Evolutionary conservation across 2,113 vertebrate species (phyloP), one percentile per base, ranked within the genome.

Genomic region (Neodontobutis hainanensis): DNA sequence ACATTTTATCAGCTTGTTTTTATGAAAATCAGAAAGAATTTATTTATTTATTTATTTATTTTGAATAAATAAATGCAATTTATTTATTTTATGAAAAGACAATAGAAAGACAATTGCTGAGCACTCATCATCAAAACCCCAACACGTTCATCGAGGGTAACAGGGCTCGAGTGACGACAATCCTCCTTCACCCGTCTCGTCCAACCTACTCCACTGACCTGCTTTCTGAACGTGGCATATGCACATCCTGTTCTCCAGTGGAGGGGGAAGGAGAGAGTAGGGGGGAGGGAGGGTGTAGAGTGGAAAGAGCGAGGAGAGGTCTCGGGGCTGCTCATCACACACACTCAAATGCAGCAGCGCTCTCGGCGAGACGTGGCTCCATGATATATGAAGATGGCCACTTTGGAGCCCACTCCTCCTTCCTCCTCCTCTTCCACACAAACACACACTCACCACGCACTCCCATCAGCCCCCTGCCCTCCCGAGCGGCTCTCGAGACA

Each of bases 341-440:
- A 87, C 79, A 89, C 86, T 87, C 77, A 84, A 85, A 87, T 87
- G 81, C 80, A 88, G 85, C 88, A 89, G 87, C 76, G 87, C 89
- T 87, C 78, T 84, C 79, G 85, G 86, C 83, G 61, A 87, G 73
- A 61, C 85, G 73, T 68, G 73, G 79, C 80, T 84, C 80, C 78
- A 85, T 83, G 84, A 87, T 90, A 80, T 87, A 87, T 87, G 84
- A 86, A 86, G 86, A 86, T 86, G 85, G 79, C 85, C 84, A 80
- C 81, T 85, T 85, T 76, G 68, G 81, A 73, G 72, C 50, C 16
- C 5, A 67, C 40, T 60, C 46, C 79, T 49, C 63, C 61, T 51
- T 63, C 11, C 19, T 27, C 51, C 51, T 53, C 51, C 11, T 53
- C 9, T 16, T 16, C 6, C 77, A 46, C 57, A 15, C 75, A 56